phyloP scores from a whole-genome alignment of 2,888 invertebrate genomes.

The Kuschelorhynchus macadamiae region DNA sequence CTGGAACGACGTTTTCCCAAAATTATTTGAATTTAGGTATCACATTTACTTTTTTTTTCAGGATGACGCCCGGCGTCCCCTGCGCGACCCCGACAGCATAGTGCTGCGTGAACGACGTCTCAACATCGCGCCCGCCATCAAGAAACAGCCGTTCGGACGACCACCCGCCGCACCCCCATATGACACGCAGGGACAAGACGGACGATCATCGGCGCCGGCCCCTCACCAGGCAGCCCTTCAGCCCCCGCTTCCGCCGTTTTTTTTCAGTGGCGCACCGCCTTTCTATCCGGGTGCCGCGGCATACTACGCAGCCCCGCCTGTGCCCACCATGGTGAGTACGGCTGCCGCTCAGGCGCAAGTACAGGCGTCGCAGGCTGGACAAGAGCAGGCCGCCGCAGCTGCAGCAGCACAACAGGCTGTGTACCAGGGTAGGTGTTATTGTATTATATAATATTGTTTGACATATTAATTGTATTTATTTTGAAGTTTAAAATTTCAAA shows the following conservation, averaged over 20 bases:
- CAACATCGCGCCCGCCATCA: slow-evolving; percentile 89
- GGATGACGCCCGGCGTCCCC: slow-evolving; percentile 84
- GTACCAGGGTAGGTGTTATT: slow-evolving; percentile 63
- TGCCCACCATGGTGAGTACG: slow-evolving; percentile 54
- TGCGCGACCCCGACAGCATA: slow-evolving; percentile 83
- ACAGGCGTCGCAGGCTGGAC: slow-evolving; percentile 47
- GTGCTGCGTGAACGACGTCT: slow-evolving; percentile 85
- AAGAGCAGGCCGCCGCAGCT: slow-evolving; percentile 59
- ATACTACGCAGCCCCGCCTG: slow-evolving; percentile 64
- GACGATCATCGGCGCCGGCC: slow-evolving; percentile 67
- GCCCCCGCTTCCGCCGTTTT: slow-evolving; percentile 56
- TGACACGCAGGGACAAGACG: slow-evolving; percentile 36
- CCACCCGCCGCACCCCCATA: slow-evolving; percentile 39
- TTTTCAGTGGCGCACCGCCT: slow-evolving; percentile 60
- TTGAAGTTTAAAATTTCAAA: too few relatives aligned
- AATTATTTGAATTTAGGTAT: too few relatives aligned
- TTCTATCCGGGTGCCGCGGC: slow-evolving; percentile 65
- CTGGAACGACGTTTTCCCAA: too few relatives aligned
- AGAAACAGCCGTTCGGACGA: slow-evolving; percentile 76
- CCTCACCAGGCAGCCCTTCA: slow-evolving; percentile 66
- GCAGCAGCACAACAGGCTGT: slow-evolving; percentile 62
- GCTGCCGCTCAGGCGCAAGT: slow-evolving; percentile 37
- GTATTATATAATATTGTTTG: background rate
- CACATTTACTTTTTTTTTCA: too few relatives aligned
- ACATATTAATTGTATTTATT: background rate